Evolutionary conservation across 37 sponge, comb jelly and placozoan species (phyloP), one percentile per base, ranked within the genome.

Genomic region (Aplysina aerophoba): DNA sequence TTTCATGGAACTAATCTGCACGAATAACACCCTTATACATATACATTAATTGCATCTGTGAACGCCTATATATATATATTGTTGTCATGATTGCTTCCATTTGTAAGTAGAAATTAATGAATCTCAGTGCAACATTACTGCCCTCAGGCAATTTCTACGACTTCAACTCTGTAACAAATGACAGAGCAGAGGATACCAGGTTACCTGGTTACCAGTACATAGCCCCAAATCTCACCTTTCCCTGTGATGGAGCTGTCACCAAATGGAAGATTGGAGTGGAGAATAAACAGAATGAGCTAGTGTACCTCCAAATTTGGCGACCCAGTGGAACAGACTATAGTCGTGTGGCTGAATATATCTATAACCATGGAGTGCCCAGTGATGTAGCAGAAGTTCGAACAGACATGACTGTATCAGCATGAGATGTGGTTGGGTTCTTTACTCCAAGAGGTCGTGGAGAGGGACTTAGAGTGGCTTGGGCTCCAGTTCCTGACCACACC

Each of bases 151-250:
- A 17, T 15, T 75, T 75, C 40, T 1, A 24, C 1, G 78, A 75
- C 12, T 75, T 75, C 40, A 17, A 14, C 78, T 75, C 21, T 22
- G 78, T 53, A 21, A 16, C 54, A 21, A 44, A 24, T 19, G 53
- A 36, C n/a, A 17, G 16, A 22, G 44, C 40, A 21, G 21, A 17
- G 0, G 44, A 50, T 41, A n/a, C n/a, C n/a, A n/a, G n/a, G n/a
- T n/a, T n/a, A n/a, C n/a, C n/a, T n/a, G 78, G 78, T 2, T 24
- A 24, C 24, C 78, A 75, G 78, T 75, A 75, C 37, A 75, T 75
- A 25, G 54, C 54, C 40, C 78, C 78, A 1, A 40, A 75, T 24
- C 54, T 75, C 12, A 50, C 15, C n/a, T 40, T 75, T 15, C n/a
- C 50, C 40, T 19, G 37, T 36, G 78, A 75, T 41, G 78, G 78